Percentiles rank a stretch among this genome's conserved stretches.
Evolutionary conservation across 37 sponge, comb jelly and placozoan genomes (phyloP).

Genomic region (Chondrilla cf. caribensis): DNA sequence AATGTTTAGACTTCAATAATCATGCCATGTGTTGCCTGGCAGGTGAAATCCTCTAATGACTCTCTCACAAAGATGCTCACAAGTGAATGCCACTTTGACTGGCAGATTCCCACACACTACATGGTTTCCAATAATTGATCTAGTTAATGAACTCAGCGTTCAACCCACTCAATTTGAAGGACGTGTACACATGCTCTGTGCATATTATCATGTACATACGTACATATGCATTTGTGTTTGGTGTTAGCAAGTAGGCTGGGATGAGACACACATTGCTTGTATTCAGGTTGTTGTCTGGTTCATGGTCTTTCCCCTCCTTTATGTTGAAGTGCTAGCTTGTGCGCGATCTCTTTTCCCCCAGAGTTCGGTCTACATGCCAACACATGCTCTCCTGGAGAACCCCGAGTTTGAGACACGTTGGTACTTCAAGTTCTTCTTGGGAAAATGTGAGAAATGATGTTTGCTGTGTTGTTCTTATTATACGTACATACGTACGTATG

Average conservation of each 20-base stretch:
- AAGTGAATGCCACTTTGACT: too few relatives aligned
- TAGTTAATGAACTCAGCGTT: too few relatives aligned
- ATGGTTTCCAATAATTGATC: too few relatives aligned
- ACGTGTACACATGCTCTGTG: too few relatives aligned
- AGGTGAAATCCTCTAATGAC: too few relatives aligned
- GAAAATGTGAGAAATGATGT: slow-evolving; percentile 34
- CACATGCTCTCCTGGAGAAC: slow-evolving; percentile 71
- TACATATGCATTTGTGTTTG: not conserved
- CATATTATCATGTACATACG: not conserved
- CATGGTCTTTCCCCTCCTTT: slow-evolving; percentile 15
- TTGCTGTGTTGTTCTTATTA: too few relatives aligned
- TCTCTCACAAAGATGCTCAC: too few relatives aligned
- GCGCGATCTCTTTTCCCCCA: not conserved
- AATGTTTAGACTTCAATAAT: too few relatives aligned
- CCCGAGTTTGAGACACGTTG: slow-evolving; percentile 90
- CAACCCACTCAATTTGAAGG: too few relatives aligned
- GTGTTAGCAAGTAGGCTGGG: not conserved
- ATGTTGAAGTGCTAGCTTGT: not conserved
- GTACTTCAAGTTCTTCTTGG: slow-evolving; percentile 96
- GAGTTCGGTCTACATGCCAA: not conserved
- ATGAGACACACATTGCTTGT: not conserved
- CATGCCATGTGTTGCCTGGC: too few relatives aligned
- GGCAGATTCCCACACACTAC: too few relatives aligned
- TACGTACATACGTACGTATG: not conserved
- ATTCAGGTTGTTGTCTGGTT: not conserved